These are phyloP conservation scores for Saccostrea glomerata DNA, from an alignment of 1,140 invertebrate species.

Conservation along the genomic window DNA sequence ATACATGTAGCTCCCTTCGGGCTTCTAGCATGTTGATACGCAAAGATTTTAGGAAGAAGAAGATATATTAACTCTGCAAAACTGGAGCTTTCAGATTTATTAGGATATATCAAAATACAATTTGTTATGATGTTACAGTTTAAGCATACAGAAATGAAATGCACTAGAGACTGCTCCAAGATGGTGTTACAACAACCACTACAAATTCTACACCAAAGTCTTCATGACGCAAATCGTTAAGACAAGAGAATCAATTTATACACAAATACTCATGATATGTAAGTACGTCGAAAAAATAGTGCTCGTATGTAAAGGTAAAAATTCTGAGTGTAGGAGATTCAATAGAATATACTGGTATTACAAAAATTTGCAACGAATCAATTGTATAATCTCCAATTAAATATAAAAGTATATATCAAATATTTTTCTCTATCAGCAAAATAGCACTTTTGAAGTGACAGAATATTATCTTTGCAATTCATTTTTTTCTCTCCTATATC, in stretches of 20 bases:
- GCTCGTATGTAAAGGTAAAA: slow-evolving; percentile 10
- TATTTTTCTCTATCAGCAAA: neutral
- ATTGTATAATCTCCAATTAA: slow-evolving; percentile 14
- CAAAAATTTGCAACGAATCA: neutral
- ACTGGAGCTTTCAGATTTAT: slow-evolving; percentile 19
- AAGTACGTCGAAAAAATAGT: neutral
- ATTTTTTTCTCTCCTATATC: neutral
- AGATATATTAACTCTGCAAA: neutral
- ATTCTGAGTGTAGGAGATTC: neutral
- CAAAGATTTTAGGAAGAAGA: too few relatives aligned
- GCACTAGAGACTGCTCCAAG: neutral
- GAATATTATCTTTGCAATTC: neutral
- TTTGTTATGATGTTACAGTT: slow-evolving; percentile 26
- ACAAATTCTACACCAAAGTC: slow-evolving; percentile 19
- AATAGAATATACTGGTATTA: neutral
- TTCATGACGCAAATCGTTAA: neutral
- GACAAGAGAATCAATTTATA: neutral
- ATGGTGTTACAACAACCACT: slow-evolving; percentile 15
- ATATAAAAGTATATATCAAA: slow-evolving; percentile 21
- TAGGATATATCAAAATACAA: slow-evolving; percentile 34
- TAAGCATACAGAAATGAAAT: slow-evolving; percentile 21
- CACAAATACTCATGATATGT: slow-evolving; percentile 22
- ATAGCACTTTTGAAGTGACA: slow-evolving; percentile 24
- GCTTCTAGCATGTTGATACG: too few relatives aligned
- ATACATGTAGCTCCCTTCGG: too few relatives aligned